These are phyloP conservation scores for Chaetophractus vellerosus DNA, from an alignment of 2,797 vertebrate genomes.

Conservation along the genomic window DNA sequence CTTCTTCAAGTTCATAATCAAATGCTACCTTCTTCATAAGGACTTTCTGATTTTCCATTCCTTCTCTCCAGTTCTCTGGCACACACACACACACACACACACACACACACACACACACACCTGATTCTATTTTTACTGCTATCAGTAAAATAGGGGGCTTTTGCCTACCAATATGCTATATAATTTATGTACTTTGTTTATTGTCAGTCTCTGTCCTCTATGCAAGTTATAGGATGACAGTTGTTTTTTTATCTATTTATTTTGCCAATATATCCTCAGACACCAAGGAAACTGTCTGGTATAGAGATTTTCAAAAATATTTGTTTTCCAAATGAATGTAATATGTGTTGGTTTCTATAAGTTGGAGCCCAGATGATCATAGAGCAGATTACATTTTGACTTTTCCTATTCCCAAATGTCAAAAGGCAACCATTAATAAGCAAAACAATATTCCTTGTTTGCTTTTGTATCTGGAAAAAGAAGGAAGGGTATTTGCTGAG, in stretches of 20 bases:
- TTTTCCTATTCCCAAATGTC: not conserved
- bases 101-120: not conserved
- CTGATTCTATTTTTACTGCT: not conserved
- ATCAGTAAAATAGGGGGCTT: not conserved
- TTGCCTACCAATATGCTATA: not conserved
- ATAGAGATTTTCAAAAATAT: not conserved
- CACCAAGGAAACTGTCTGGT: not conserved
- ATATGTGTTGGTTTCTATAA: not conserved
- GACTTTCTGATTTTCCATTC: not conserved
- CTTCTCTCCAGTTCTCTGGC: too few relatives aligned
- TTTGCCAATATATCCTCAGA: not conserved
- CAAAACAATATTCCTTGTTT: not conserved
- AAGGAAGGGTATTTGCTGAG: not conserved
- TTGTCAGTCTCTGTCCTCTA: not conserved
- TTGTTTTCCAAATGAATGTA: not conserved
- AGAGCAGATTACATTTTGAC: not conserved
- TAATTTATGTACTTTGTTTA: not conserved
- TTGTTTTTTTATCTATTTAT: not conserved
- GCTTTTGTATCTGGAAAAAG: not conserved
- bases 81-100: too few relatives aligned
- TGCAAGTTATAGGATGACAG: not conserved
- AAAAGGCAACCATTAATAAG: not conserved
- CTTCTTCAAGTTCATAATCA: not conserved
- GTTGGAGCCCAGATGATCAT: not conserved
- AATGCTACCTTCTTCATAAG: not conserved